Conservation (phyloP, 2,888 invertebrate species). For the Serripes groenlandicus region DNA sequence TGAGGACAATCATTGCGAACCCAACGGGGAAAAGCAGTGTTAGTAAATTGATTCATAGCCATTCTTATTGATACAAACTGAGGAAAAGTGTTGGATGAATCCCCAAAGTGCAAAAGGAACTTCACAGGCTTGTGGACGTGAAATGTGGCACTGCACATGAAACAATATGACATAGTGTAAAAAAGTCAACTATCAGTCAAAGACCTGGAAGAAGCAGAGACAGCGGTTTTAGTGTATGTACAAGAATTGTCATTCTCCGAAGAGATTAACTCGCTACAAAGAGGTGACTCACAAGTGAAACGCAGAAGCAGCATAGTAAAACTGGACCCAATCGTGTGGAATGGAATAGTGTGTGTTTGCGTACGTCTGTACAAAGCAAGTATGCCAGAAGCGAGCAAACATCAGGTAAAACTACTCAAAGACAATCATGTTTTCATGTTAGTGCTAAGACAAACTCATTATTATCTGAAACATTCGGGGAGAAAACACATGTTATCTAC, state of each 20-base stretch:
- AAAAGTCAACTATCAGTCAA: neutral
- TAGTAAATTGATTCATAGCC: neutral
- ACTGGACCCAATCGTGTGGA: constrained; percentile 31
- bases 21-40: neutral
- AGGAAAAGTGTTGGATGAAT: constrained; percentile 18
- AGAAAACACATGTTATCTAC: constrained; percentile 47
- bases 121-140: neutral
- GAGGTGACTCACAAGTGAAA: constrained; percentile 1
- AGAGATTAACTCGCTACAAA: neutral
- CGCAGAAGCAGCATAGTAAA: constrained; percentile 15
- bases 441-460: constrained; percentile 41
- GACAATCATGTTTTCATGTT: constrained; percentile 39
- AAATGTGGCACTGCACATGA: neutral
- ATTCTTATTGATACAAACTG: constrained; percentile 27
- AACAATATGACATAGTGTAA: neutral
- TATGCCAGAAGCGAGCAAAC: constrained; percentile 24
- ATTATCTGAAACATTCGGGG: constrained; percentile 39
- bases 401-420: constrained; percentile 52
- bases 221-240: constrained; percentile 11
- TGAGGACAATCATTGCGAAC: neutral
- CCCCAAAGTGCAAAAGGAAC: constrained; percentile 13
- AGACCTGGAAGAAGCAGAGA: too few species aligned
- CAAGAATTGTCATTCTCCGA: constrained; percentile 20
- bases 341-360: constrained; percentile 34
- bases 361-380: constrained; percentile 29